Conservation (phyloP, 2,888 invertebrate species). For the Netelia fuscicornis region DNA sequence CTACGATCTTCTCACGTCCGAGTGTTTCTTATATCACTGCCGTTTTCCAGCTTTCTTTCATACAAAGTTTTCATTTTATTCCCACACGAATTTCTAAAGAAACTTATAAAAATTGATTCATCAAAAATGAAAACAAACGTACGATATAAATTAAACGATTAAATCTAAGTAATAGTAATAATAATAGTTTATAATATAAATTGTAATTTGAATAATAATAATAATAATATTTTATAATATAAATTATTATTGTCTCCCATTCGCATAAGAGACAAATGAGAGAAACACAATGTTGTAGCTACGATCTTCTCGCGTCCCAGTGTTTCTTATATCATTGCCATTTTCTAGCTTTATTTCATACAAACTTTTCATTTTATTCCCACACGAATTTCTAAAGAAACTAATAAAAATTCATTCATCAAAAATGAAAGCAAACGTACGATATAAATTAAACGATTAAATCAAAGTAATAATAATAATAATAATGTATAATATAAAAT, state of each 20-base stretch:
- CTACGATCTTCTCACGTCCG: slow-evolving; percentile 43
- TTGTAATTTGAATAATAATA: no score
- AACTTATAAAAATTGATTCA: no score
- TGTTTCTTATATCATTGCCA: not conserved
- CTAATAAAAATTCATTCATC: no score
- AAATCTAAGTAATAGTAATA: no score
- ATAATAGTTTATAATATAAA: no score
- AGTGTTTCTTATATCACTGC: not conserved
- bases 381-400: not conserved
- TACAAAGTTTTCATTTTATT: not conserved
- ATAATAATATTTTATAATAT: no score
- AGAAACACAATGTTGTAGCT: slow-evolving; percentile 51
- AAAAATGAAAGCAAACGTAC: no score
- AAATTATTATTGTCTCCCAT: no score
- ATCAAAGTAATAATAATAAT: no score
- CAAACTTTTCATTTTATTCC: not conserved
- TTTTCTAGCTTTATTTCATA: not conserved
- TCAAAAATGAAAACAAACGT: no score
- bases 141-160: not conserved
- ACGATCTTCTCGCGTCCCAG: slow-evolving; percentile 32
- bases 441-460: not conserved
- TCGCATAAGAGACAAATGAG: slow-evolving; percentile 21
- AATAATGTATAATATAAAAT: no score
- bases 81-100: not conserved
- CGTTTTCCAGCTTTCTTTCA: not conserved